Conservation (phyloP, 2,113 vertebrate species). For the Zosterops hypoxanthus region DNA sequence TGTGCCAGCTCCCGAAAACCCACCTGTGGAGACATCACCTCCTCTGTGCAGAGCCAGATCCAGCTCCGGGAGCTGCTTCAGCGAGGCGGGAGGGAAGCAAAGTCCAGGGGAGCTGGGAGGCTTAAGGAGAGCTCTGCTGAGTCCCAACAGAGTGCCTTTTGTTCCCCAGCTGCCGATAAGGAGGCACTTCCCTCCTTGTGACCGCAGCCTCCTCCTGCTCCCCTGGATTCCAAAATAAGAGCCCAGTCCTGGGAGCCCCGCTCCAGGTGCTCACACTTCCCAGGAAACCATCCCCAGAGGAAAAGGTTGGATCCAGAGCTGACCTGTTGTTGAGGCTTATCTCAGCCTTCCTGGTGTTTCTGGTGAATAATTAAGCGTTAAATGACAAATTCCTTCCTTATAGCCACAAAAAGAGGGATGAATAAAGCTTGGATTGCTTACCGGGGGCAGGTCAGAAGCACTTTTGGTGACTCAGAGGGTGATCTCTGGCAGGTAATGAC, state of each 20-base stretch:
- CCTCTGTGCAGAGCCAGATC: not conserved
- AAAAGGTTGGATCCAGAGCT: not conserved
- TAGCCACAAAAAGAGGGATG: not conserved
- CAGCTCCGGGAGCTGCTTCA: not conserved
- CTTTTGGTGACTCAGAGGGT: not conserved
- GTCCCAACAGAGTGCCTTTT: slow-evolving; percentile 63
- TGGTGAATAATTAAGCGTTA: slow-evolving; percentile 36
- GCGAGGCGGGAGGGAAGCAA: slow-evolving; percentile 13
- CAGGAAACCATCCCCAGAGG: not conserved
- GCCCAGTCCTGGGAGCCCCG: not conserved
- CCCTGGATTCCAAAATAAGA: not conserved
- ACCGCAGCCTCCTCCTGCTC: not conserved
- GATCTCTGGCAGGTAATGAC: not conserved
- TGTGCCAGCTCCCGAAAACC: not conserved
- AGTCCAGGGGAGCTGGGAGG: slow-evolving; percentile 44
- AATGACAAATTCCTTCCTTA: not conserved
- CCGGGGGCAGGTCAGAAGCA: not conserved
- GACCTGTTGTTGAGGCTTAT: not conserved
- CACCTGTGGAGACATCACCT: slow-evolving; percentile 21
- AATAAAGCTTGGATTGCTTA: not conserved
- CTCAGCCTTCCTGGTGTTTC: not conserved
- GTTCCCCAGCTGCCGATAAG: slow-evolving; percentile 57
- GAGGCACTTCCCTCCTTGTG: not conserved
- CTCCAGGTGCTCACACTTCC: not conserved
- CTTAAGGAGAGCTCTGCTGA: not conserved